These are phyloP conservation scores for Electrophaes corylata DNA, from an alignment of 2,888 invertebrate species.

Conservation along the genomic window DNA sequence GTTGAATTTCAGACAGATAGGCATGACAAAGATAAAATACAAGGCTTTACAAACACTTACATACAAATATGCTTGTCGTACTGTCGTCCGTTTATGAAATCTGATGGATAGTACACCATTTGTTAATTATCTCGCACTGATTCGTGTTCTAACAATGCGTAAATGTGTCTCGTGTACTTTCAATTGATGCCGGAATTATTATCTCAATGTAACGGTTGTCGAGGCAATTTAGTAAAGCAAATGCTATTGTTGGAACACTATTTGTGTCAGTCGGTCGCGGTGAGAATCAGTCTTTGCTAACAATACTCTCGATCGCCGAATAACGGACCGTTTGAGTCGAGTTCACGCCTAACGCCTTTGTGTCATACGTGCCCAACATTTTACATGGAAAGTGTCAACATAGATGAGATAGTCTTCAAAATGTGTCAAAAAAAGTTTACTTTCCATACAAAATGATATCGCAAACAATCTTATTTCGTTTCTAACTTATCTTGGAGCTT, in stretches of 20 bases:
- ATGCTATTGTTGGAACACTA: constrained; percentile 47
- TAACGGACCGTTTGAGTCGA: constrained; percentile 35
- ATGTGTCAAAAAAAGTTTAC: constrained; percentile 15
- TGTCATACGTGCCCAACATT: constrained; percentile 41
- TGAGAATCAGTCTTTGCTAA: constrained; percentile 44
- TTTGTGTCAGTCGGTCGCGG: constrained; percentile 52
- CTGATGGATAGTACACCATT: constrained; percentile 18
- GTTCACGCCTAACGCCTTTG: constrained; percentile 23
- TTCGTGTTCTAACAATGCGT: constrained; percentile 32
- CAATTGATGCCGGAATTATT: constrained; percentile 27
- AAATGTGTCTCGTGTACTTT: constrained; percentile 9
- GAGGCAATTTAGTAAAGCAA: constrained; percentile 39
- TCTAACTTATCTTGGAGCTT: constrained; percentile 46
- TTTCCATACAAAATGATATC: constrained; percentile 52
- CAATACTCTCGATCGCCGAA: constrained; percentile 45
- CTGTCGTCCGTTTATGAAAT: constrained; percentile 24
- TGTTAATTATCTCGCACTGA: constrained; percentile 26
- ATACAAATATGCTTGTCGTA: constrained; percentile 9
- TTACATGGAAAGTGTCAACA: constrained; percentile 46
- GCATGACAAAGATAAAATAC: not conserved
- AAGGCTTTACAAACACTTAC: not conserved
- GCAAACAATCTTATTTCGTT: constrained; percentile 51
- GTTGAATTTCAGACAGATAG: not conserved
- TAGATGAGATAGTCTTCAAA: not conserved
- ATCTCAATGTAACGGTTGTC: constrained; percentile 34